Evolutionary conservation across 2,888 invertebrate species (phyloP).

Genomic region (Alcis repandata): DNA sequence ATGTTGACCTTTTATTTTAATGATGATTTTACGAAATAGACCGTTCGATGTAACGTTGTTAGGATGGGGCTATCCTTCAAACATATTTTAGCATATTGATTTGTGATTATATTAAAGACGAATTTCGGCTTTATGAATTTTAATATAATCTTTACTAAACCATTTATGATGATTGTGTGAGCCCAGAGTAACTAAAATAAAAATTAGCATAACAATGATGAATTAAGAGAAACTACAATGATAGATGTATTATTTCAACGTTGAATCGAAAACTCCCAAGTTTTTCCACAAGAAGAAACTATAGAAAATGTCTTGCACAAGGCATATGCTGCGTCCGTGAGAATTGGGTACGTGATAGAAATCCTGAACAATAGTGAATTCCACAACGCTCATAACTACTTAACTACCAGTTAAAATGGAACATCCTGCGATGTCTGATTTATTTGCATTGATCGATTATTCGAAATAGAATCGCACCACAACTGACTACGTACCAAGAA

Average conservation of each 20-base stretch:
- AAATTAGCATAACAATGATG: conserved; percentile 44
- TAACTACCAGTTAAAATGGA: conserved; percentile 56
- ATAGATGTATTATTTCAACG: conserved; percentile 33
- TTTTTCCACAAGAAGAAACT: conserved; percentile 53
- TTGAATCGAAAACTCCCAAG: conserved; percentile 37
- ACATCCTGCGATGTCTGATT: conserved; percentile 48
- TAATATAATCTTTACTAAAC: no score
- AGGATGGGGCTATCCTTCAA: conserved; percentile 7
- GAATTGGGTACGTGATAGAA: conserved; percentile 80
- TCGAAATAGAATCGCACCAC: no score
- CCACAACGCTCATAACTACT: conserved; percentile 55
- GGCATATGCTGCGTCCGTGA: conserved; percentile 61
- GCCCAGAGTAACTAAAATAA: neutral
- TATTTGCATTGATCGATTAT: conserved; percentile 4
- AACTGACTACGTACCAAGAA: no score
- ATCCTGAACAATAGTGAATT: conserved; percentile 70
- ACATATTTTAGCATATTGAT: neutral
- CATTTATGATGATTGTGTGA: neutral
- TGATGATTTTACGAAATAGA: conserved; percentile 24
- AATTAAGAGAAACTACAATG: conserved; percentile 41
- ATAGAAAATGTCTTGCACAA: conserved; percentile 61
- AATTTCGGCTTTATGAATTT: neutral
- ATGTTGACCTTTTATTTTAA: conserved; percentile 34
- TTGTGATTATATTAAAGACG: neutral
- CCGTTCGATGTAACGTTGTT: conserved; percentile 3